Conservation (phyloP, 2,888 invertebrate genomes). For the Drosophila stalkeri region DNA sequence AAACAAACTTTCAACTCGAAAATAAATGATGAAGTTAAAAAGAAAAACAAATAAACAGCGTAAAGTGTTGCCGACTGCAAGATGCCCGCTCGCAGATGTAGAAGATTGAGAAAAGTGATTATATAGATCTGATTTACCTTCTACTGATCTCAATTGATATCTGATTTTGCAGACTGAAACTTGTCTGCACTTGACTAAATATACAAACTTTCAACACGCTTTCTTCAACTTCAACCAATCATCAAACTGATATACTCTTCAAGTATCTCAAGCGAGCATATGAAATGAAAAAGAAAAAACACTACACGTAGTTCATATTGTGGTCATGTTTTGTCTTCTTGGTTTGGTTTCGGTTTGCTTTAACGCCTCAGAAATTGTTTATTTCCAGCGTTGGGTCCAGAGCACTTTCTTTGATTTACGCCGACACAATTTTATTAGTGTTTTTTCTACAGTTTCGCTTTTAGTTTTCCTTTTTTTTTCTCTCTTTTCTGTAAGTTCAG, state of each 20-base stretch:
- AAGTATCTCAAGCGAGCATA: not conserved
- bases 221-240: not conserved
- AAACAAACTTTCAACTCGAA: conserved; percentile 58
- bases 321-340: conserved; percentile 43
- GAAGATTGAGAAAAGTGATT: too few species aligned
- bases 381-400: conserved; percentile 58
- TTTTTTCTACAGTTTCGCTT: conserved; percentile 16
- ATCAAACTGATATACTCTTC: not conserved
- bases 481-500: conserved; percentile 43
- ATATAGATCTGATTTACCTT: not conserved
- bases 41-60: not conserved
- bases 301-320: conserved; percentile 36
- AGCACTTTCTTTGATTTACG: conserved; percentile 60
- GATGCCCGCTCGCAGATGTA: not conserved
- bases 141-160: not conserved
- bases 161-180: not conserved
- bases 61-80: not conserved
- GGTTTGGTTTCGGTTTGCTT: conserved; percentile 29
- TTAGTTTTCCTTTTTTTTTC: conserved; percentile 19
- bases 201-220: not conserved
- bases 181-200: not conserved
- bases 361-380: conserved; percentile 64
- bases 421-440: conserved; percentile 54
- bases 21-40: conserved; percentile 8
- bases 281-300: not conserved